phyloP scores from a whole-genome alignment of 2,113 vertebrate genomes.

The Aythya baeri region DNA sequence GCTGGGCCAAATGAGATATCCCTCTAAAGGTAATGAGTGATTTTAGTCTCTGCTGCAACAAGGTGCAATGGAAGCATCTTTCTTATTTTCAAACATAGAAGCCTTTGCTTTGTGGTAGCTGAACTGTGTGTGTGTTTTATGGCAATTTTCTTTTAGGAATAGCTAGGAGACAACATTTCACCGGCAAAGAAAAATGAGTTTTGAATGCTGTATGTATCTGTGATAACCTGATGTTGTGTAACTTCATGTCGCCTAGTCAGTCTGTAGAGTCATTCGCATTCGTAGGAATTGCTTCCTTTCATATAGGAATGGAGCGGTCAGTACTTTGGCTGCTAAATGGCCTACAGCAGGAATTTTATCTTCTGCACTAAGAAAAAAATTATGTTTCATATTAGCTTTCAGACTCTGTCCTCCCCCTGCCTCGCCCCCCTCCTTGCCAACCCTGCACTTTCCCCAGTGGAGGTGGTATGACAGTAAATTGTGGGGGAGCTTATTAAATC shows the following conservation, averaged over 20 bases:
- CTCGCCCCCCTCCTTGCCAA: not conserved
- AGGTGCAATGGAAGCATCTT: not conserved
- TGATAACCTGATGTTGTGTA: not conserved
- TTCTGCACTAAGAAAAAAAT: not conserved
- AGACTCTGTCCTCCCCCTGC: not conserved
- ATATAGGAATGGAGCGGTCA: not conserved
- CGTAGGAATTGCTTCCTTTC: not conserved
- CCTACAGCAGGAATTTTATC: not conserved
- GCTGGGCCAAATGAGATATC: not conserved
- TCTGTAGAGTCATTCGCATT: not conserved
- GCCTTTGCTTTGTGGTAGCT: not conserved
- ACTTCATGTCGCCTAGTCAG: not conserved
- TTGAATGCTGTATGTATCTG: not conserved
- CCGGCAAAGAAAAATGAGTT: not conserved
- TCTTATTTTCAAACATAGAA: not conserved
- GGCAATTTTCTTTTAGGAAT: not conserved
- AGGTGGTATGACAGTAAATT: not conserved
- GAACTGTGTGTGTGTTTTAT: not conserved
- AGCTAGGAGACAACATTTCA: not conserved
- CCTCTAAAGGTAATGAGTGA: not conserved
- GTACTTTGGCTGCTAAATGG: not conserved
- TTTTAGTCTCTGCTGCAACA: not conserved
- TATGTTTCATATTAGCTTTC: not conserved
- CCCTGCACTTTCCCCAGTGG: not conserved
- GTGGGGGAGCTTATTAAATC: conserved; percentile 26